These are phyloP conservation scores for Cathartes aura DNA, from an alignment of 2,113 vertebrate genomes.

Conservation along the genomic window DNA sequence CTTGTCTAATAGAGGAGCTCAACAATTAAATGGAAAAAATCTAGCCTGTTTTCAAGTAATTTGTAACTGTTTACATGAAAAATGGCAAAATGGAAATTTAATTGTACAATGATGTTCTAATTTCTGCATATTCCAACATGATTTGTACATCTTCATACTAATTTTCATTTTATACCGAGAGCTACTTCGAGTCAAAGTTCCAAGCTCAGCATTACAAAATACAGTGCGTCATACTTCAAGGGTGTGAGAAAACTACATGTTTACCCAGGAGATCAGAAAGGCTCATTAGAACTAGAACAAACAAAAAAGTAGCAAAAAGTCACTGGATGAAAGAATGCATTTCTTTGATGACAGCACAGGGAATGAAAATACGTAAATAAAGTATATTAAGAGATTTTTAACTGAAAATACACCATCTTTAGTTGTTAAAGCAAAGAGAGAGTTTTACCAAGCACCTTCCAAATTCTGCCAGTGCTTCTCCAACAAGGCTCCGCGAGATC, in stretches of 20 bases:
- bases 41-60: neutral
- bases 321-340: neutral
- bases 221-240: neutral
- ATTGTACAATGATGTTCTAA: neutral
- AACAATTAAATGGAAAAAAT: neutral
- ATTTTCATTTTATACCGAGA: neutral
- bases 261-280: neutral
- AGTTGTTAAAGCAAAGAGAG: neutral
- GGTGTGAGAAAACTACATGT: neutral
- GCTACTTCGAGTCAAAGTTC: neutral
- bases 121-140: neutral
- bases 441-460: neutral
- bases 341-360: neutral
- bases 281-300: neutral
- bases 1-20: neutral
- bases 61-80: neutral
- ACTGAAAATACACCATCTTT: neutral
- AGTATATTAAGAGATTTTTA: neutral
- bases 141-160: neutral
- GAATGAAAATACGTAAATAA: neutral
- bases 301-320: neutral
- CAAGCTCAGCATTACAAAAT: neutral
- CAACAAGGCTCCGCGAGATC: neutral
- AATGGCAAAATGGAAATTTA: neutral
- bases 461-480: neutral